Percentiles rank a stretch among this genome's conserved stretches.
These are phyloP conservation scores for Helicoverpa assulta DNA, from an alignment of 2,888 invertebrate genomes.

Conservation along the genomic window DNA sequence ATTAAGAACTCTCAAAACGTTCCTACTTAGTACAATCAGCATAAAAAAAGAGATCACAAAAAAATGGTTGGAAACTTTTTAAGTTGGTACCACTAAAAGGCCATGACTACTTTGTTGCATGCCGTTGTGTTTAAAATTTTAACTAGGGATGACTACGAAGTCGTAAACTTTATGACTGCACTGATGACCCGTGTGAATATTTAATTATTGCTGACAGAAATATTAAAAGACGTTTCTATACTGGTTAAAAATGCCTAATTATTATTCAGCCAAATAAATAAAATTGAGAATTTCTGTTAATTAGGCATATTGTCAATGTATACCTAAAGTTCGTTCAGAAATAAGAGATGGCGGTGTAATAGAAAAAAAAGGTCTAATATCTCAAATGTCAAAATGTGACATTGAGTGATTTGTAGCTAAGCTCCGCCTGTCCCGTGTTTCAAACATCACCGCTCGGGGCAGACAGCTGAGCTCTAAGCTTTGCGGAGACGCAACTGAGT, in stretches of 20 bases:
- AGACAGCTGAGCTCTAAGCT: constrained; percentile 90
- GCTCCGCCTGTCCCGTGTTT: constrained; percentile 91
- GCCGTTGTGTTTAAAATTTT: constrained; percentile 75
- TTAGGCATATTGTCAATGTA: constrained; percentile 50
- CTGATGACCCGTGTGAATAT: constrained; percentile 81
- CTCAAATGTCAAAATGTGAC: constrained; percentile 91
- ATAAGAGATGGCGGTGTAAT: constrained; percentile 88
- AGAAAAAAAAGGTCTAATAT: constrained; percentile 90
- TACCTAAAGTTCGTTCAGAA: constrained; percentile 70
- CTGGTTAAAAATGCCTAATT: neutral
- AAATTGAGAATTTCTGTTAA: constrained; percentile 37
- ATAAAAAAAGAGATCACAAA: constrained; percentile 59
- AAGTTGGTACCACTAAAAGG: constrained; percentile 68
- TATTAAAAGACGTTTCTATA: constrained; percentile 18
- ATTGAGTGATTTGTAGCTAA: constrained; percentile 91
- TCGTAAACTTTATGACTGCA: constrained; percentile 83
- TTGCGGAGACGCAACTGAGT: constrained; percentile 82
- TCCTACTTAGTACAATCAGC: constrained; percentile 37
- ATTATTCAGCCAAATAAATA: constrained; percentile 22
- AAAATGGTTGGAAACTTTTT: constrained; percentile 68
- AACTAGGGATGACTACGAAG: constrained; percentile 76
- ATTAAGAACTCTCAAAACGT: constrained; percentile 66
- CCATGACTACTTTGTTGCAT: constrained; percentile 68
- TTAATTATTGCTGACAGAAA: constrained; percentile 71
- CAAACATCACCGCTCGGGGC: constrained; percentile 90